Conservation (phyloP, 2,113 vertebrate species). For the Willisornis vidua region DNA sequence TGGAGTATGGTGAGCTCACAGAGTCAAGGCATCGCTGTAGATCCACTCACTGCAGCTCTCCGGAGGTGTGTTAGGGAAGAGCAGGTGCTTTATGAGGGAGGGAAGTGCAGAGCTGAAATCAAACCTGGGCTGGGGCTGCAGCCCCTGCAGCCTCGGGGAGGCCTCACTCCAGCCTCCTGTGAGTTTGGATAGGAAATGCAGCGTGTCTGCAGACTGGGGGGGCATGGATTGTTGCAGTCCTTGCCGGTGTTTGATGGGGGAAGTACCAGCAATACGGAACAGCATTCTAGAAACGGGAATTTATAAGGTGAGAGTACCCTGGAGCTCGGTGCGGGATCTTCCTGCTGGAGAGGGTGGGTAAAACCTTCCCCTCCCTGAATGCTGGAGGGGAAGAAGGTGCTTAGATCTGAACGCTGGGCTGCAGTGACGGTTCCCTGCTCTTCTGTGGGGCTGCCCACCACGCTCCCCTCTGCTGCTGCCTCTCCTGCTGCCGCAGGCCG, state of each 20-base stretch:
- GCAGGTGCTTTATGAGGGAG: background rate
- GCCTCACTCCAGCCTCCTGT: background rate
- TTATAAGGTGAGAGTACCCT: accelerated
- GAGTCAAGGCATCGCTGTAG: background rate
- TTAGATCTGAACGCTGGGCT: background rate
- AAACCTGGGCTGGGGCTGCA: background rate
- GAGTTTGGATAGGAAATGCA: background rate
- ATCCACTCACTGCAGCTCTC: background rate
- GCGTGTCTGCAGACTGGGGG: accelerated
- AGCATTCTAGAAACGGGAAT: background rate
- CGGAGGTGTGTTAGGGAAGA: background rate
- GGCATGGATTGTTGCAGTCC: background rate
- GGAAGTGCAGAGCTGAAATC: background rate
- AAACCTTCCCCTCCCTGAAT: background rate
- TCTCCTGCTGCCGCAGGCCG: background rate
- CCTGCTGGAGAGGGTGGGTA: accelerated
- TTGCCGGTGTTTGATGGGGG: background rate
- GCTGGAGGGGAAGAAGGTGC: background rate
- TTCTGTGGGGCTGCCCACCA: accelerated
- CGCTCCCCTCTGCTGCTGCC: accelerated
- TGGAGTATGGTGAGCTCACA: background rate
- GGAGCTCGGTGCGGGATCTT: background rate
- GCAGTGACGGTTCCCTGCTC: background rate
- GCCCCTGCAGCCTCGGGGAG: background rate
- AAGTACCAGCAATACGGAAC: background rate